Evolutionary conservation across 2,113 vertebrate genomes (phyloP).

Genomic region (Nycticebus coucang): DNA sequence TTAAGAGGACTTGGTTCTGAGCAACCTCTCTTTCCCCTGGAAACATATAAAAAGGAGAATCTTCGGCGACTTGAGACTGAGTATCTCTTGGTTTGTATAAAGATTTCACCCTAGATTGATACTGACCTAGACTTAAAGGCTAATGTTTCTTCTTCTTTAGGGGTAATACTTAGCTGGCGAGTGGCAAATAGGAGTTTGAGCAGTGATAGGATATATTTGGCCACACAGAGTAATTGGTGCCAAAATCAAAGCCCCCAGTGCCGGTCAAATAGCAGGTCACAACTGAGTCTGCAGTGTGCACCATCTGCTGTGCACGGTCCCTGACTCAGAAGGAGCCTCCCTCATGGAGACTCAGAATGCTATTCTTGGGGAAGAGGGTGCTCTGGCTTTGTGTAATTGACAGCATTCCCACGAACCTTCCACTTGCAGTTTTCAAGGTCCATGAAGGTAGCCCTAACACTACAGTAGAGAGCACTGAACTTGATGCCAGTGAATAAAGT

Average conservation of each 20-base stretch:
- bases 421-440: not conserved
- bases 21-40: not conserved
- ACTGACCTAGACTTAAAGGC: not conserved
- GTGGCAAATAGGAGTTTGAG: not conserved
- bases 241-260: not conserved
- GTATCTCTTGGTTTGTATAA: not conserved
- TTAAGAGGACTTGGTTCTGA: not conserved
- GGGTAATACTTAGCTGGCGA: not conserved
- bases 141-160: not conserved
- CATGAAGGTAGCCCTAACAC: too few species aligned
- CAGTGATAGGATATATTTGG: too few species aligned
- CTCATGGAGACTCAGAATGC: not conserved
- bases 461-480: not conserved
- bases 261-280: not conserved
- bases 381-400: not conserved
- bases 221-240: too few species aligned
- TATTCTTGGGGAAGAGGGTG: fast-evolving
- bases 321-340: fast-evolving
- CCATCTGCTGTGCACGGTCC: fast-evolving
- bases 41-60: not conserved
- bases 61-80: not conserved
- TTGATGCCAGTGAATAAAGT: not conserved
- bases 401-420: not conserved
- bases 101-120: not conserved
- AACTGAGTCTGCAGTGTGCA: fast-evolving